A percentile compares a stretch with the other conserved stretches of the same genome.
phyloP scores from a whole-genome alignment of 2,113 vertebrate genomes.

The Tupaia tana region DNA sequence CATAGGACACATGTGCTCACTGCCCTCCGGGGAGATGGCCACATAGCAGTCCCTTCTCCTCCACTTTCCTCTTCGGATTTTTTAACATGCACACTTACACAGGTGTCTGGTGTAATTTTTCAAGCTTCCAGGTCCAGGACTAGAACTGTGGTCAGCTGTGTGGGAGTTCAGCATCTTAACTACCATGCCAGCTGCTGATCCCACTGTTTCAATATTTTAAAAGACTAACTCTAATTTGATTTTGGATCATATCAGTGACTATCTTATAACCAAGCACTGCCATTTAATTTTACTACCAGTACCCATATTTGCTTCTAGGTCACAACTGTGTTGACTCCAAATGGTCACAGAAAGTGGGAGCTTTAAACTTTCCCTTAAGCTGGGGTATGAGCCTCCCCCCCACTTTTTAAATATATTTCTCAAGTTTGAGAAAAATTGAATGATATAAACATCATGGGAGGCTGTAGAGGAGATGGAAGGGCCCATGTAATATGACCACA shows the following conservation, averaged over 20 bases:
- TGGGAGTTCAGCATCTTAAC: too few species aligned
- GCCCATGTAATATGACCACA: neutral
- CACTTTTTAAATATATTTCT: neutral
- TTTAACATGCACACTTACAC: too few species aligned
- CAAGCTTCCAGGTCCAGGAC: too few species aligned
- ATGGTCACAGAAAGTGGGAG: neutral
- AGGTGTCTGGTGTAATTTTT: too few species aligned
- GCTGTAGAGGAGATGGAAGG: neutral
- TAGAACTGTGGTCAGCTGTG: too few species aligned
- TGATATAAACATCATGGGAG: neutral
- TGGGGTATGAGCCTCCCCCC: neutral
- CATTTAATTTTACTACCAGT: neutral
- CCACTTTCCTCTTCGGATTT: too few species aligned
- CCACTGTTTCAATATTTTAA: neutral
- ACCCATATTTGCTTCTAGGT: neutral
- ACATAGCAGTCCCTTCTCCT: too few species aligned
- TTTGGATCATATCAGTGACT: neutral
- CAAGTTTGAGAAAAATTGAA: conserved; percentile 6
- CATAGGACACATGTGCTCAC: too few species aligned
- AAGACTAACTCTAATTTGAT: neutral
- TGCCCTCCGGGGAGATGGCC: too few species aligned
- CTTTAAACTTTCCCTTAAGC: neutral
- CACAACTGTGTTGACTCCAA: neutral
- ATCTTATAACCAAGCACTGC: neutral
- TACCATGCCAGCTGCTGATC: too few species aligned